Conservation (phyloP, 2,797 vertebrate species). For the Pteronotus mesoamericanus region DNA sequence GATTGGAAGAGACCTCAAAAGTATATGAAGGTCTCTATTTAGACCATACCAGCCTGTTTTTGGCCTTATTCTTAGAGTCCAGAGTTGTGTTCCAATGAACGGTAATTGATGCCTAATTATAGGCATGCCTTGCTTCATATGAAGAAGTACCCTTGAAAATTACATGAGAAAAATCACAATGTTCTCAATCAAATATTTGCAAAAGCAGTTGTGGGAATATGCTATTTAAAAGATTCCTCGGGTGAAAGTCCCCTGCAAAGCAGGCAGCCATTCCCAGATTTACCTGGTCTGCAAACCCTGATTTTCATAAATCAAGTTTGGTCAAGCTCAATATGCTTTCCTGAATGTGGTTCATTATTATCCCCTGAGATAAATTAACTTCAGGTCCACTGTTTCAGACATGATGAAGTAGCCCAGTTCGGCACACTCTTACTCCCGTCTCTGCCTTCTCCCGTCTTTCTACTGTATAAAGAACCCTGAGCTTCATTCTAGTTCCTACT, state of each 20-base stretch:
- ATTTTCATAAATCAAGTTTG: constrained; percentile 19
- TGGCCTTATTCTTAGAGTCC: background rate
- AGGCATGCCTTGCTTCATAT: background rate
- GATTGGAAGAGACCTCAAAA: constrained; percentile 16
- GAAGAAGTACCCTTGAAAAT: background rate
- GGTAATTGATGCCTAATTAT: background rate
- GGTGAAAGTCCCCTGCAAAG: background rate
- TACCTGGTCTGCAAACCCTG: background rate
- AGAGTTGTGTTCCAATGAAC: background rate
- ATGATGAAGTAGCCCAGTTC: background rate
- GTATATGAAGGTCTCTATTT: background rate
- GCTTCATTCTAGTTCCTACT: constrained; percentile 21
- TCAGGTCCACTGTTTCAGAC: background rate
- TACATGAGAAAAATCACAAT: background rate
- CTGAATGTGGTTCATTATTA: background rate
- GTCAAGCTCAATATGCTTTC: background rate
- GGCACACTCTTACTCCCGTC: background rate
- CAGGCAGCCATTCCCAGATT: background rate
- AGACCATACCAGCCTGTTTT: background rate
- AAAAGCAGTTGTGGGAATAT: background rate
- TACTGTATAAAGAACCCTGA: background rate
- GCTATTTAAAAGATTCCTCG: constrained; percentile 4
- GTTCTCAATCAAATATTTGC: constrained; percentile 28
- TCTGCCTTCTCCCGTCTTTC: background rate
- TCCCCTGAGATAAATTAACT: background rate